Evolutionary conservation across 2,113 vertebrate species (phyloP).

Genomic region (Chlorocebus sabaeus): DNA sequence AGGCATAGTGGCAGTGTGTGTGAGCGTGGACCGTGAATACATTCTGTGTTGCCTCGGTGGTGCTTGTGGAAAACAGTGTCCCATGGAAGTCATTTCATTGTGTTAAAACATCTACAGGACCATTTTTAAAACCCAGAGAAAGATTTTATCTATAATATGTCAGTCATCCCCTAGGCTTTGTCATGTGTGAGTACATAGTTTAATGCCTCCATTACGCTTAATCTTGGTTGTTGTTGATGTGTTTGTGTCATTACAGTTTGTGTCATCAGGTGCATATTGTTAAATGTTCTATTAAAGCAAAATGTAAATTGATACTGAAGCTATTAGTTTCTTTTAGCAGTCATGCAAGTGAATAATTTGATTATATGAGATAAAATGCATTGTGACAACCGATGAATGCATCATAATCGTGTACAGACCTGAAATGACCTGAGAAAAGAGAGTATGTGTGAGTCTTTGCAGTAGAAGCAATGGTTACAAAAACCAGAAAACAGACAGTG

Average conservation of each 20-base stretch:
- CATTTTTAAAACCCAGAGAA: not conserved
- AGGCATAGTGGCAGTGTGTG: not conserved
- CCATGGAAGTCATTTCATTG: not conserved
- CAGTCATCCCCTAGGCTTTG: not conserved
- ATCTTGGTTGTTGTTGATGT: not conserved
- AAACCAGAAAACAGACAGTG: not conserved
- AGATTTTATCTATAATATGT: not conserved
- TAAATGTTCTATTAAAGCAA: not conserved
- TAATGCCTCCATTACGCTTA: not conserved
- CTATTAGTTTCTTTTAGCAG: slow-evolving; percentile 18
- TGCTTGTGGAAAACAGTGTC: not conserved
- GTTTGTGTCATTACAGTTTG: not conserved
- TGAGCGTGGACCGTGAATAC: accelerated
- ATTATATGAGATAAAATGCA: not conserved
- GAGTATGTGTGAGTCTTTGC: not conserved
- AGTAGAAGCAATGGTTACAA: not conserved
- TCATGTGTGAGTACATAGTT: not conserved
- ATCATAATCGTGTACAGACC: not conserved
- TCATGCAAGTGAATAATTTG: not conserved
- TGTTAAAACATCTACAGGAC: not conserved
- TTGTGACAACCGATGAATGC: not conserved
- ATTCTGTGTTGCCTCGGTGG: accelerated
- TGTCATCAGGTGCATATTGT: not conserved
- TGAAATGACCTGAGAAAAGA: not conserved
- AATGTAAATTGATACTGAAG: not conserved